A percentile compares a stretch with the other conserved stretches of the same genome.
These are phyloP conservation scores for Tinea semifulvella DNA, from an alignment of 2,888 invertebrate genomes.

Conservation along the genomic window DNA sequence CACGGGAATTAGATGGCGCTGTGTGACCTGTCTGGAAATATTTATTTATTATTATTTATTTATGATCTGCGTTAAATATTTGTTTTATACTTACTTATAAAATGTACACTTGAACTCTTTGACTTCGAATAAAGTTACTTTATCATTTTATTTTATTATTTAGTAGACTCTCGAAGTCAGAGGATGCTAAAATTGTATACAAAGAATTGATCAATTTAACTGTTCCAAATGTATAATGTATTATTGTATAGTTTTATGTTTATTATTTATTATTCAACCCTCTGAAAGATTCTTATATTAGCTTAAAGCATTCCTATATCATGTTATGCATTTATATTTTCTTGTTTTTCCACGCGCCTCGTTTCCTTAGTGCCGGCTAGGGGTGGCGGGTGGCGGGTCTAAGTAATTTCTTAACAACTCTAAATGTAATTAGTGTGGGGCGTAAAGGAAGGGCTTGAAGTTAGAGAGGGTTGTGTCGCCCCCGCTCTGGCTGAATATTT, in stretches of 20 bases:
- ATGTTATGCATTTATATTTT: constrained; percentile 61
- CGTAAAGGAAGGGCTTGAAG: constrained; percentile 70
- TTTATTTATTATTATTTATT: no score
- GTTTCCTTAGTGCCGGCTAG: constrained; percentile 55
- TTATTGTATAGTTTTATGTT: not conserved
- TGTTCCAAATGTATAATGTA: not conserved
- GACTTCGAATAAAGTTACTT: no score
- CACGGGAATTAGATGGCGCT: no score
- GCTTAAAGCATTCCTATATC: no score
- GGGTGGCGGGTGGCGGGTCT: constrained; percentile 63
- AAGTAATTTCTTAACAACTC: constrained; percentile 75
- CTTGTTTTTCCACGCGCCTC: constrained; percentile 65
- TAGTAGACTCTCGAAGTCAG: no score
- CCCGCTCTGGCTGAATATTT: constrained; percentile 61
- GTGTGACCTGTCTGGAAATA: no score
- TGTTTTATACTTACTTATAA: no score
- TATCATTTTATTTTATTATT: no score
- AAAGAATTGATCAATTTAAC: not conserved
- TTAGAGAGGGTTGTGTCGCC: constrained; percentile 69
- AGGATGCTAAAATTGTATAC: no score
- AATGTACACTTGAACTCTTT: no score
- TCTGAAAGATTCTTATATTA: no score
- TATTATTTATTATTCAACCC: not conserved
- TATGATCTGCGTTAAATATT: no score
- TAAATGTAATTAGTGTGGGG: constrained; percentile 75